Percentiles rank a stretch among this genome's conserved stretches.
Conservation (phyloP, 2,888 invertebrate genomes). For the Bembecia ichneumoniformis region DNA sequence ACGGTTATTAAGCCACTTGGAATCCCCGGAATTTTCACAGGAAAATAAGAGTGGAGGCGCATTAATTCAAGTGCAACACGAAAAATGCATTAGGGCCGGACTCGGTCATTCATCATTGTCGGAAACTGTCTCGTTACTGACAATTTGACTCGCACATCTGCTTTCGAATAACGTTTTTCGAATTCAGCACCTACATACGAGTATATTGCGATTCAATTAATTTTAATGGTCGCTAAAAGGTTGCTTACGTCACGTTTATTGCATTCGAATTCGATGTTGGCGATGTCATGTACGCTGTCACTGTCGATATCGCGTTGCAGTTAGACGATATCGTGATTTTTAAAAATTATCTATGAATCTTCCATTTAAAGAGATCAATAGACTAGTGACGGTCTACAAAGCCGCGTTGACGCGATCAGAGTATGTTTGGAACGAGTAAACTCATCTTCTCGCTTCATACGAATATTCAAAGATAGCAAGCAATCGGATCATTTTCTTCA, state of each 20-base stretch:
- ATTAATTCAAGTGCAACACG: slow-evolving; percentile 72
- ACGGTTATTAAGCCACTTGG: slow-evolving; percentile 32
- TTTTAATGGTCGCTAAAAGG: not conserved
- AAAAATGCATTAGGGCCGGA: slow-evolving; percentile 64
- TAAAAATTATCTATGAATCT: too few species aligned
- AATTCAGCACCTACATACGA: not conserved
- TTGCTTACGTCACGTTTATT: not conserved
- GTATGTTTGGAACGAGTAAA: too few species aligned
- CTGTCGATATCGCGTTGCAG: too few species aligned
- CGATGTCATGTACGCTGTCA: not conserved
- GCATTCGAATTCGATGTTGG: not conserved
- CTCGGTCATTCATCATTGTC: slow-evolving; percentile 55
- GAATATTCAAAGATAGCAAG: too few species aligned
- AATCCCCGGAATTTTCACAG: not conserved
- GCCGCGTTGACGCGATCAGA: too few species aligned
- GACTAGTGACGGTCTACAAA: too few species aligned
- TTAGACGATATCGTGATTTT: too few species aligned
- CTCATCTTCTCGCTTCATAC: too few species aligned
- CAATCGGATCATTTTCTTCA: too few species aligned
- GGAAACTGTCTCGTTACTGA: slow-evolving; percentile 17
- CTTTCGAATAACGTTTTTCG: not conserved
- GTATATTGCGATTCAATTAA: not conserved
- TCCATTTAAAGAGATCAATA: too few species aligned
- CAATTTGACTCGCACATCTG: not conserved
- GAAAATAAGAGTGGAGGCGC: slow-evolving; percentile 38